Evolutionary conservation across 2,113 vertebrate species (phyloP).

Genomic region (Zapus hudsonius): DNA sequence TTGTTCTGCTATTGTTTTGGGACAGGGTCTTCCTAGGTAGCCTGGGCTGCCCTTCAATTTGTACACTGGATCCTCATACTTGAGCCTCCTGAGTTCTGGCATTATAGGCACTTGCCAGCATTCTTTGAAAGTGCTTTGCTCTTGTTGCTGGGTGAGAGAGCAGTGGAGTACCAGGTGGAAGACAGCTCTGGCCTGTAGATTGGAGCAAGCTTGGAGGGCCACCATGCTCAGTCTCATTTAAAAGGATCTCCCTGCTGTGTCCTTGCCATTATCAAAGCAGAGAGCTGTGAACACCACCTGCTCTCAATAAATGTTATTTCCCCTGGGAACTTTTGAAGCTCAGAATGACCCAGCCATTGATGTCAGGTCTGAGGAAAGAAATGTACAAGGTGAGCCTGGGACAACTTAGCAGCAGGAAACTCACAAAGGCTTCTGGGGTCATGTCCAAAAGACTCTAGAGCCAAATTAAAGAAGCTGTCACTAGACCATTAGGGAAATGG

Average conservation of each 20-base stretch:
- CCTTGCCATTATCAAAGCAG: background rate
- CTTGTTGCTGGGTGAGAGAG: conserved; percentile 21
- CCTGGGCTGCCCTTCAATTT: background rate
- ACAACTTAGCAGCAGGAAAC: conserved; percentile 37
- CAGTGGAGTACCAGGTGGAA: background rate
- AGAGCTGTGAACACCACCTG: conserved; percentile 18
- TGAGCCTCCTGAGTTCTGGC: background rate
- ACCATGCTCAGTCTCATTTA: background rate
- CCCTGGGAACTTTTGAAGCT: conserved; percentile 8
- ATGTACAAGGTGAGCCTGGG: background rate
- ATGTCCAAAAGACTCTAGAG: background rate
- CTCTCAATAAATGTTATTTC: conserved; percentile 31
- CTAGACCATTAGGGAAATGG: background rate
- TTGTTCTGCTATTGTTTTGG: background rate
- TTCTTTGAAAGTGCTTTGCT: conserved; percentile 45
- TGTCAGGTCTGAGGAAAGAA: conserved; percentile 36
- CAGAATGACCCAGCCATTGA: background rate
- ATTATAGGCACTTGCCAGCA: background rate
- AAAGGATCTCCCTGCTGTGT: conserved; percentile 34
- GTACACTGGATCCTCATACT: background rate
- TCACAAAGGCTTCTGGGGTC: conserved; percentile 8
- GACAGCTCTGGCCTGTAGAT: background rate
- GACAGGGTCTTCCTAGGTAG: background rate
- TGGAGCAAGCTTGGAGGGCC: background rate
- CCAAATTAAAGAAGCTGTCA: conserved; percentile 36